Base-by-base conservation (phyloP, 2,888 invertebrate genomes). In the Leptopilina syphax region DNA sequence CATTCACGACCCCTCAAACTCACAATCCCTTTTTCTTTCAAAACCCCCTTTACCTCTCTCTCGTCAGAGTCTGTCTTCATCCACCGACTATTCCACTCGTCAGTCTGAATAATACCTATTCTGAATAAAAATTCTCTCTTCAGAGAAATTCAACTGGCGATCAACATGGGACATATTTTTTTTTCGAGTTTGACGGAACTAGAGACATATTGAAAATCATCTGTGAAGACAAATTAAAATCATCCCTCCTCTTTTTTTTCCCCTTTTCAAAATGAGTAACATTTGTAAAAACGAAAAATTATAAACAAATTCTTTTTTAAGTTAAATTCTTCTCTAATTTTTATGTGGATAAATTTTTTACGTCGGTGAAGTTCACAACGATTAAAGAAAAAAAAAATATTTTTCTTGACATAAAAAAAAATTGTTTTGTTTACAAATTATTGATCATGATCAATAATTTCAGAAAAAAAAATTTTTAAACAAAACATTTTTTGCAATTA, bases 1-100 rank as follows among this genome's bases (percentile, higher is more conserved):
- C 66, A 77, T 81, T 81, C 60, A 66, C 60, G 54, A 34, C 77
- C 67, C 65, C 76, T 76, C 76, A 34, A 60, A 50, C 12, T 76
- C 78, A 34, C 60, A 50, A 60, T 66, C 60, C 66, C 78, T 68
- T 68, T 78, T 54, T 78, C 67, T 27, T 18, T 60, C 68, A 57
- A 34, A 60, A n/a, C 12, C 66, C 65, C 60, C 77, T 65, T 77
- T 76, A 44, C 77, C 47, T 70, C 77, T 10, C 47, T 50, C 73
- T 57, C 54, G 57, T 54, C 27, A 73, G 47, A 47, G 73, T 54
- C 73, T 34, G 73, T 73, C 73, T 73, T 73, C 54, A 73, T 73
- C 73, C 73, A 73, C 34, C 34, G 34, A 34, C 34, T 34, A 34
- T 34, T 34, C 73, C 77, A 77, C 65, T 77, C 77, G 47, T 77